Conservation (phyloP, 2,888 invertebrate species). For the Nemurella pictetii region DNA sequence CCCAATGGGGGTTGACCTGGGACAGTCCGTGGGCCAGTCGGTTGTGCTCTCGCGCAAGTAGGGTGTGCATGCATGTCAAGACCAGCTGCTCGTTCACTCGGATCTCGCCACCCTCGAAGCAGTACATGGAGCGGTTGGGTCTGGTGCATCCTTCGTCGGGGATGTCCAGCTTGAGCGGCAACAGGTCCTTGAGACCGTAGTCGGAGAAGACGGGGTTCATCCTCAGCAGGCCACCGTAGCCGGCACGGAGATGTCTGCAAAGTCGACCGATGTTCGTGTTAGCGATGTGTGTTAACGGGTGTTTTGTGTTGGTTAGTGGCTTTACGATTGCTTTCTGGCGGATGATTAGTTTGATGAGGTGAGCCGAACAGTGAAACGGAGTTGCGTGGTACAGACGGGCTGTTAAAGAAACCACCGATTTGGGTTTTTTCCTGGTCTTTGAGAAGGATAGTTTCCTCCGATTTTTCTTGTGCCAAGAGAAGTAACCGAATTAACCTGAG, state of each 20-base stretch:
- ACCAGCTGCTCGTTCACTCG: conserved; percentile 91
- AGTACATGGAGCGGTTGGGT: conserved; percentile 86
- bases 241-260: conserved; percentile 74
- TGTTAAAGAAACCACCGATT: too few species aligned
- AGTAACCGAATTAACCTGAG: too few species aligned
- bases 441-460: too few species aligned
- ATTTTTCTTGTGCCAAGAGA: too few species aligned
- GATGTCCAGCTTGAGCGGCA: conserved; percentile 85
- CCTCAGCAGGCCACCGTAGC: conserved; percentile 77
- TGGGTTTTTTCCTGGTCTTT: too few species aligned
- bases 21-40: conserved; percentile 75
- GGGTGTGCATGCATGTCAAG: conserved; percentile 86
- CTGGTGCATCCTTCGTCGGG: conserved; percentile 92
- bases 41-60: conserved; percentile 91
- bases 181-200: conserved; percentile 82
- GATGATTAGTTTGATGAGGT: too few species aligned
- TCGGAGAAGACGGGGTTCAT: conserved; percentile 90
- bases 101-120: conserved; percentile 92
- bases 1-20: conserved; percentile 88
- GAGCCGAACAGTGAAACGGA: too few species aligned
- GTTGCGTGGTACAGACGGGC: too few species aligned
- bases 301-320: too few species aligned
- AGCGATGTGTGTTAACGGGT: too few species aligned
- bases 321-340: too few species aligned
- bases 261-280: too few species aligned